phyloP scores from a whole-genome alignment of 2,797 vertebrate species.

The Myotis pilosus region DNA sequence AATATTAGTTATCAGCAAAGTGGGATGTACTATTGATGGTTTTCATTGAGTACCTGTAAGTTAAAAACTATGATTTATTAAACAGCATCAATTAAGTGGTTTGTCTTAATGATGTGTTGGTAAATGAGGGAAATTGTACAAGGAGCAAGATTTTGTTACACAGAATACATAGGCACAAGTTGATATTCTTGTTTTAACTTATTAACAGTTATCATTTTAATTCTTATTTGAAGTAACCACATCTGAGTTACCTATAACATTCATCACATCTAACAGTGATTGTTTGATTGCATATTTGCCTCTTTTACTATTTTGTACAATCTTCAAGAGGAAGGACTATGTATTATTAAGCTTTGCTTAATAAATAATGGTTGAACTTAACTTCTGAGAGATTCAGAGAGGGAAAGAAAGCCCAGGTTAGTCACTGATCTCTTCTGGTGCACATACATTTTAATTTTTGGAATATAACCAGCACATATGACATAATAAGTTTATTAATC shows the following conservation, averaged over 20 bases:
- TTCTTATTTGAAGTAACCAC: not conserved
- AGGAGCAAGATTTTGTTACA: not conserved
- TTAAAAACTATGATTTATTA: not conserved
- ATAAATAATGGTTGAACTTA: not conserved
- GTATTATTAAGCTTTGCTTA: not conserved
- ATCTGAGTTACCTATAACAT: not conserved
- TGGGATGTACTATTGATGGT: not conserved
- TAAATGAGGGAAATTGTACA: not conserved
- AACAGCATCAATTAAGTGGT: not conserved
- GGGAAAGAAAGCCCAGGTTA: not conserved
- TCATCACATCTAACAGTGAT: not conserved
- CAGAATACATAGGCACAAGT: not conserved
- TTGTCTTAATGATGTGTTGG: not conserved
- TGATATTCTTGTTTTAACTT: constrained; percentile 25
- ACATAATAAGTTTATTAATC: not conserved
- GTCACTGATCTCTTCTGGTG: not conserved
- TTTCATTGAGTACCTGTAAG: not conserved
- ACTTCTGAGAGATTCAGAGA: not conserved
- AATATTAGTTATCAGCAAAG: not conserved
- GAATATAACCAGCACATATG: not conserved
- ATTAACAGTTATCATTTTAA: not conserved
- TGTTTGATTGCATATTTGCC: not conserved
- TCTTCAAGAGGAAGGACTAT: not conserved
- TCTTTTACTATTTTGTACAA: not conserved
- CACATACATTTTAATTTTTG: not conserved